Percentiles rank a stretch among this genome's conserved stretches.
Evolutionary conservation across 2,797 vertebrate species (phyloP).

Genomic region (Mareca penelope): DNA sequence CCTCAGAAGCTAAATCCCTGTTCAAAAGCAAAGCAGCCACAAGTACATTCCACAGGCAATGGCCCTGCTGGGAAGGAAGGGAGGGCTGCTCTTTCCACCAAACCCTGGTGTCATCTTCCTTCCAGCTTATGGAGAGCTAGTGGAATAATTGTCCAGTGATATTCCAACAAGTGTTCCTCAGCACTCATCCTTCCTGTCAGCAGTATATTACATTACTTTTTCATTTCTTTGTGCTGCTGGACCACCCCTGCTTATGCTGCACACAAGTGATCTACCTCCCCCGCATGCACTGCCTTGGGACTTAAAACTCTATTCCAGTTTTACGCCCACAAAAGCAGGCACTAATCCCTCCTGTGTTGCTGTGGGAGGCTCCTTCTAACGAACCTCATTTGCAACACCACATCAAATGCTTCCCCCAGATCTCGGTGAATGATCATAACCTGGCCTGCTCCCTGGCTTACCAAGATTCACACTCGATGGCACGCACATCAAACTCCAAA

Average conservation of each 20-base stretch:
- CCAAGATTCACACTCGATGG: background rate
- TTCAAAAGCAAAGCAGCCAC: background rate
- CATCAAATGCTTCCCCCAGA: background rate
- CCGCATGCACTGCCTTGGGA: background rate
- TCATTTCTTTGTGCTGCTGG: background rate
- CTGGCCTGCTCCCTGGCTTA: background rate
- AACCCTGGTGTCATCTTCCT: background rate
- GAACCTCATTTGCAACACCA: background rate
- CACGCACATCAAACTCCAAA: background rate
- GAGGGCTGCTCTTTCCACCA: background rate
- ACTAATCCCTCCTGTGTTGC: background rate
- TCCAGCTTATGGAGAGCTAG: background rate
- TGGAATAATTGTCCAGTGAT: background rate
- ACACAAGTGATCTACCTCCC: background rate
- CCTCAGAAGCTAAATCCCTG: conserved; percentile 3
- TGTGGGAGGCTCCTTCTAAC: background rate
- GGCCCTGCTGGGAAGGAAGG: background rate
- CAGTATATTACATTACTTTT: background rate
- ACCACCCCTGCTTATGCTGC: background rate
- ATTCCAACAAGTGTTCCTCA: background rate
- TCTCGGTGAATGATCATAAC: background rate
- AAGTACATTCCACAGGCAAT: background rate
- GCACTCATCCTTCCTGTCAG: background rate
- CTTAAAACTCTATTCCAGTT: background rate
- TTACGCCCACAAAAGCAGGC: background rate